Evolutionary conservation across 2,113 vertebrate genomes (phyloP).

Genomic region (Aphyosemion australe): DNA sequence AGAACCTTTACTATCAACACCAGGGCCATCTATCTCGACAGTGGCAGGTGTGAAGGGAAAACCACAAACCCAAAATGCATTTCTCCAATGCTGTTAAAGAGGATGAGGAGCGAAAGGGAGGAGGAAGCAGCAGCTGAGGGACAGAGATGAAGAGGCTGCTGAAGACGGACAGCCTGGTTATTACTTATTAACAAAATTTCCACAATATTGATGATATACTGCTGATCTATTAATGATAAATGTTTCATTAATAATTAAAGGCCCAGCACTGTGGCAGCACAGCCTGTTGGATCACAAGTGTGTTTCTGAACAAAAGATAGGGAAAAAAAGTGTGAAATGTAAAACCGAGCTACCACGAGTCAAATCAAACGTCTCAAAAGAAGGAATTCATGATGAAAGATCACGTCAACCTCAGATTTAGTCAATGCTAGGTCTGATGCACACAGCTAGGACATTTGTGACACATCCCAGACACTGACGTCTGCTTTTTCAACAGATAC

Average conservation of each 20-base stretch:
- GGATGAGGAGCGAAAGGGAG: slow-evolving; percentile 40
- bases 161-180: slow-evolving; percentile 1
- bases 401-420: background rate
- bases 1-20: slow-evolving; percentile 54
- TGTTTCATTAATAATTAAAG: background rate
- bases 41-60: slow-evolving; percentile 70
- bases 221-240: background rate
- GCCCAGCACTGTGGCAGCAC: background rate
- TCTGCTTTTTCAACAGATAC: background rate
- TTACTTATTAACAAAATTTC: slow-evolving; percentile 6
- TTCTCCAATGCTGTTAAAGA: slow-evolving; percentile 43
- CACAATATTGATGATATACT: background rate
- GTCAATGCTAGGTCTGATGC: background rate
- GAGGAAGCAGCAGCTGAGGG: slow-evolving; percentile 41
- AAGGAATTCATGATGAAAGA: background rate
- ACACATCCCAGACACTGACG: background rate
- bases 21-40: slow-evolving; percentile 58
- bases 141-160: slow-evolving; percentile 36
- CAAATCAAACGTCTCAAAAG: background rate
- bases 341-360: background rate
- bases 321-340: background rate
- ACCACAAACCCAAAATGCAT: slow-evolving; percentile 63
- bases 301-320: background rate
- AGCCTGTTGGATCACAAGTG: background rate
- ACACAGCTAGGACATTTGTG: background rate